phyloP scores from a whole-genome alignment of 1,140 invertebrate species.

The Pemphigus obesinymphae region DNA sequence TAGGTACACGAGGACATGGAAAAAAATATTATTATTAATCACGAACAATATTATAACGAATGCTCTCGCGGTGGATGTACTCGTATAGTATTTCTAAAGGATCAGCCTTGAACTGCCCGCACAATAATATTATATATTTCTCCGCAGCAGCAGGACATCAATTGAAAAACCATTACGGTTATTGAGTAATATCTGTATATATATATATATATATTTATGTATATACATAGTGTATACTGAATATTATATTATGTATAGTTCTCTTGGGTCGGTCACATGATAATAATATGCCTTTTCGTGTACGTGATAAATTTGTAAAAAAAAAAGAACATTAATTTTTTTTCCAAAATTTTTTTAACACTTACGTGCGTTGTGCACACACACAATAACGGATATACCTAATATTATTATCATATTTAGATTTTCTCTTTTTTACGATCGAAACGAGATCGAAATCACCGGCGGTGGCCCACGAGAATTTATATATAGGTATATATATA shows the following conservation, averaged over 20 bases:
- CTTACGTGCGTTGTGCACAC: background rate
- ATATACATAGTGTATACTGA: background rate
- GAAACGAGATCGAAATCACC: conserved; percentile 6
- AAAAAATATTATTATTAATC: background rate
- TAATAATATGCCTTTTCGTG: background rate
- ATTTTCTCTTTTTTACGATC: conserved; percentile 19
- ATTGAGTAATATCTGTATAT: background rate
- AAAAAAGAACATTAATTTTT: background rate
- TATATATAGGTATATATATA: too few species aligned
- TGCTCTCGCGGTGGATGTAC: background rate
- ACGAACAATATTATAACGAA: background rate
- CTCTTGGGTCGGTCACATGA: background rate
- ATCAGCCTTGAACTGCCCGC: conserved; percentile 12
- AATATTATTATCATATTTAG: background rate
- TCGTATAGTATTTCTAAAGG: background rate
- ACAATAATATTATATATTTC: too few species aligned
- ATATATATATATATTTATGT: too few species aligned
- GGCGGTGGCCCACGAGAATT: conserved; percentile 15
- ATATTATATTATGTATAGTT: too few species aligned
- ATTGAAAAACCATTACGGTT: background rate
- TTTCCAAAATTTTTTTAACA: background rate
- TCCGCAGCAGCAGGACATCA: background rate
- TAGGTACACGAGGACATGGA: too few species aligned
- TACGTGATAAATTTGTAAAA: background rate
- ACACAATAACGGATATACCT: background rate